These are phyloP conservation scores for Orientallactaga sibirica DNA, from an alignment of 2,797 vertebrate genomes.

Conservation along the genomic window DNA sequence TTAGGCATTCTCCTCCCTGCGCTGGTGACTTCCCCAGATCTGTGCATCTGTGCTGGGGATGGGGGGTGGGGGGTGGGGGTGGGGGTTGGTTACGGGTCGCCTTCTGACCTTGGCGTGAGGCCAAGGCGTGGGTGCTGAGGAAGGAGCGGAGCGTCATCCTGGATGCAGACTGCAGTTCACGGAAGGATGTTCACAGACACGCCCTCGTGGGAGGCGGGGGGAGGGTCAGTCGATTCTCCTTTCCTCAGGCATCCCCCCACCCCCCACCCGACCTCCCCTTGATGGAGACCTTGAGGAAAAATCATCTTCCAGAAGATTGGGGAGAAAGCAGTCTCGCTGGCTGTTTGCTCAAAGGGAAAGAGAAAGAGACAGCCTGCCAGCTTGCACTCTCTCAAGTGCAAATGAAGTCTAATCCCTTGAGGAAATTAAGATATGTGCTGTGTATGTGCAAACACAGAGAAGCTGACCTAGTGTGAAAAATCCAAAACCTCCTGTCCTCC, in stretches of 20 bases:
- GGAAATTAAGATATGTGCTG: not conserved
- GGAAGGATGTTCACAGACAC: not conserved
- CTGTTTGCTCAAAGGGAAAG: constrained; percentile 18
- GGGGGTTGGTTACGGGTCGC: not conserved
- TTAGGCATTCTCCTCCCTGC: constrained; percentile 58
- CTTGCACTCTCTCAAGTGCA: constrained; percentile 58
- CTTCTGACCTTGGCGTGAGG: not conserved
- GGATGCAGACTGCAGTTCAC: not conserved
- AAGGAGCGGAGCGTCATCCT: not conserved
- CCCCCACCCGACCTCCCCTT: accelerated
- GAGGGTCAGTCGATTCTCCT: not conserved
- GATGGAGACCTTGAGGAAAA: constrained; percentile 56
- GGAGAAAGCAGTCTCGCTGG: not conserved
- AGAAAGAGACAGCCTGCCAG: not conserved
- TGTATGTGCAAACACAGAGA: not conserved
- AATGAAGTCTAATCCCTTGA: constrained; percentile 48
- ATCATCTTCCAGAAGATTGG: constrained; percentile 12
- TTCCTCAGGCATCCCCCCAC: not conserved
- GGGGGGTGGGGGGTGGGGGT: no score
- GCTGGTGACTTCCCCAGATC: not conserved
- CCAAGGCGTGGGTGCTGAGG: not conserved
- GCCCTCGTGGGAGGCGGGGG: not conserved
- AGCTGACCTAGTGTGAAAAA: constrained; percentile 32
- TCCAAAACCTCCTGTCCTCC: not conserved
- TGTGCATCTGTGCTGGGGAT: no score